Base-by-base conservation (phyloP, 2,888 invertebrate genomes). In the Callyntrura guangdongensis region DNA sequence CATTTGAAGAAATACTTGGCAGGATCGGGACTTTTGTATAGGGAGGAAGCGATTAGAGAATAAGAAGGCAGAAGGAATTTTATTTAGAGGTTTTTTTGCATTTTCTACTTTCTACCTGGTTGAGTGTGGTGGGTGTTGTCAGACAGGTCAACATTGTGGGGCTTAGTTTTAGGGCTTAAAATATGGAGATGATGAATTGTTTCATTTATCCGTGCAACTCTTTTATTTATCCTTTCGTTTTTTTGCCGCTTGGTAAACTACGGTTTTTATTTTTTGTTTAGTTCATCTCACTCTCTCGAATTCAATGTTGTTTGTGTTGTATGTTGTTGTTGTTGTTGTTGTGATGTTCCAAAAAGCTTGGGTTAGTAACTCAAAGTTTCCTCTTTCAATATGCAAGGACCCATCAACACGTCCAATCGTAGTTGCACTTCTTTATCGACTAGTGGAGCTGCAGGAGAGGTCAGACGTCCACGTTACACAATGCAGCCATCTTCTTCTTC, bases 351-450 rank as follows among this genome's bases (percentile, higher is more conserved):
- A 45, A 82, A 49, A 90, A 85, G 79, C 49, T 85, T 86, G 86
- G 67, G 86, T 69, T 86, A 90, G 86, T 90, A 90, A 90, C 90
- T 82, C 90, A 90, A 72, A 74, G 86, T 90, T 90, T 90, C 90
- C 90, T 90, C 90, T 88, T 88, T 88, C 79, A 88, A 79, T 90
- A 72, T 83, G 69, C 77, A 90, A 90, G 90, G 90, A 90, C 86
- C 86, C 86, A 56, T 61, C 84, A 82, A 56, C 61, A 82, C 81
- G 45, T 82, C 81, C 81, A 90, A 61, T 90, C 90, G 90, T 79
- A 86, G 86, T 45, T 82, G 61, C 81, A 86, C 72, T 74, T 86
- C 84, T 69, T 77, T 77, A 53, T 77, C 81, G 45, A 53, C 59
- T 90, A 81, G 81, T 81, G 90, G 90, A 82, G 69, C 56, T 56